Conservation (phyloP, 2,113 vertebrate genomes). For the Caranx ignobilis region DNA sequence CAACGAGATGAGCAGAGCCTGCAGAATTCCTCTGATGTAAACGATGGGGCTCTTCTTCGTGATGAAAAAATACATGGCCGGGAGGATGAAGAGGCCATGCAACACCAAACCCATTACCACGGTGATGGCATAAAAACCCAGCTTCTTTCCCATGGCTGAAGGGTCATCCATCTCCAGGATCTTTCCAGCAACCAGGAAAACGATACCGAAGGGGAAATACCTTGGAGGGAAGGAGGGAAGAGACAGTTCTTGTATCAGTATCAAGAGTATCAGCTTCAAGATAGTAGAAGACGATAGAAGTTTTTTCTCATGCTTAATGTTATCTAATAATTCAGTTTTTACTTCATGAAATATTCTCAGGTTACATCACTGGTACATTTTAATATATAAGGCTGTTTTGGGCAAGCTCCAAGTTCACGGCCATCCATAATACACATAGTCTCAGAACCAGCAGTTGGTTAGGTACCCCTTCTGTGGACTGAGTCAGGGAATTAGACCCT, state of each 20-base stretch:
- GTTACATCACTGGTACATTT: no score
- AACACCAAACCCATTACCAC: conserved; percentile 95
- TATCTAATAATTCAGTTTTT: no score
- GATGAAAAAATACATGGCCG: conserved; percentile 96
- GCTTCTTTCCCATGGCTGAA: conserved; percentile 93
- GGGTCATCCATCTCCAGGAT: conserved; percentile 99
- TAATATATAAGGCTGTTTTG: no score
- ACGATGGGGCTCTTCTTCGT: conserved; percentile 98
- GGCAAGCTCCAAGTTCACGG: no score
- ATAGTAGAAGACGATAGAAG: no score
- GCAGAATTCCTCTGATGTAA: conserved; percentile 97
- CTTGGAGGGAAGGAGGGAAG: conserved; percentile 68
- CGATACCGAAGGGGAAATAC: conserved; percentile 98
- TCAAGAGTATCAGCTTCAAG: neutral
- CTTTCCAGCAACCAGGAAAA: conserved; percentile 98
- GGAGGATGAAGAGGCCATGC: conserved; percentile 95
- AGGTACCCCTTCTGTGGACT: no score
- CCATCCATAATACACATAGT: no score
- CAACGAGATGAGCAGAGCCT: conserved; percentile 96
- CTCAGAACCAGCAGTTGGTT: no score
- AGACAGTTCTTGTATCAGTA: neutral
- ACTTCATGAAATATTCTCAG: no score
- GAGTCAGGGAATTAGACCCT: no score
- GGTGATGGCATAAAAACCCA: conserved; percentile 95
- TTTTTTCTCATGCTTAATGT: no score